These are phyloP conservation scores for Trochalopteron elliotii DNA, from an alignment of 2,113 vertebrate genomes.

Conservation along the genomic window DNA sequence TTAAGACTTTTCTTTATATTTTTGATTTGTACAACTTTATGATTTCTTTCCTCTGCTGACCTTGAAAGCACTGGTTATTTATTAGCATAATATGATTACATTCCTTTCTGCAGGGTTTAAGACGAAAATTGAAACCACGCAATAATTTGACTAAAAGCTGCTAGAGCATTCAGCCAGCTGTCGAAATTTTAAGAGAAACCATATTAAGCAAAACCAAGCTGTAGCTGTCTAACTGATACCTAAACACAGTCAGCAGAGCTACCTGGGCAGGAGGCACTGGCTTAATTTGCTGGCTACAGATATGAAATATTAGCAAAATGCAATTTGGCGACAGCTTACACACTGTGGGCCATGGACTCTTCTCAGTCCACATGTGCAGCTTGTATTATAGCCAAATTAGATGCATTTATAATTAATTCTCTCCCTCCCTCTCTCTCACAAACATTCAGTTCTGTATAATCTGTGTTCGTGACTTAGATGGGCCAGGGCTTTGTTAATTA, in stretches of 20 bases:
- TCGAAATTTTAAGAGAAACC: slow-evolving; percentile 57
- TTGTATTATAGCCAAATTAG: slow-evolving; percentile 22
- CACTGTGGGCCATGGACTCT: background rate
- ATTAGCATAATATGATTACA: slow-evolving; percentile 56
- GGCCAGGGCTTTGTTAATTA: background rate
- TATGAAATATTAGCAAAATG: slow-evolving; percentile 33
- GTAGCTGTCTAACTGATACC: slow-evolving; percentile 43
- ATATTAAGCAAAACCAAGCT: slow-evolving; percentile 44
- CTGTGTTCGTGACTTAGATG: background rate
- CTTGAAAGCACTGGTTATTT: slow-evolving; percentile 57
- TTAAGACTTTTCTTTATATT: background rate
- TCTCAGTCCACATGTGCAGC: slow-evolving; percentile 12
- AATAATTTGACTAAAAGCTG: slow-evolving; percentile 69
- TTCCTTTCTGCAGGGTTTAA: slow-evolving; percentile 48
- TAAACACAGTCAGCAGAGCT: slow-evolving; percentile 29
- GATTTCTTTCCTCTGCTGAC: slow-evolving; percentile 28
- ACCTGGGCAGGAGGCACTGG: background rate
- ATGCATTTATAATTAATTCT: slow-evolving; percentile 6
- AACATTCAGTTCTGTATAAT: background rate
- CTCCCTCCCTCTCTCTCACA: background rate
- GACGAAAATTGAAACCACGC: slow-evolving; percentile 59
- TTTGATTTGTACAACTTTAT: background rate
- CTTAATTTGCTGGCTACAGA: slow-evolving; percentile 52
- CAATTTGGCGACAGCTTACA: slow-evolving; percentile 1
- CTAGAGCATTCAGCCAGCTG: slow-evolving; percentile 58